These are phyloP conservation scores for Petrocephalus microphthalmus DNA, from an alignment of 2,113 vertebrate genomes.

Conservation along the genomic window DNA sequence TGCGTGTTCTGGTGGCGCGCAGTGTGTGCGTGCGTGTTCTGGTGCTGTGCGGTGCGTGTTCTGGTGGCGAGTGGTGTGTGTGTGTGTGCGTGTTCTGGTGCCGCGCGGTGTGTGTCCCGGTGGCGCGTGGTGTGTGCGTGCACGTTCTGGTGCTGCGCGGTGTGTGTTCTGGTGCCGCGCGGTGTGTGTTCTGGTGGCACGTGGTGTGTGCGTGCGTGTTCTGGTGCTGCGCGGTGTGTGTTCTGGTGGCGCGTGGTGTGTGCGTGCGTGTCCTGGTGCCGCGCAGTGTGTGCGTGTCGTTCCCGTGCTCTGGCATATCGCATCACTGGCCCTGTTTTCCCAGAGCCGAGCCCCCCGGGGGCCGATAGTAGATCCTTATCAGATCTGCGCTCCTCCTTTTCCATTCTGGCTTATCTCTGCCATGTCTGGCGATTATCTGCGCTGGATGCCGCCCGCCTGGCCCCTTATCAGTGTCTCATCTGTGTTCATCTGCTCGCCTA, in stretches of 20 bases:
- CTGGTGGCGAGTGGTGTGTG: background rate
- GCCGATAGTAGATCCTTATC: background rate
- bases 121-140: background rate
- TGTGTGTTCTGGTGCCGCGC: too few relatives aligned
- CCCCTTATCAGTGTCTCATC: conserved; percentile 47
- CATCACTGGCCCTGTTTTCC: background rate
- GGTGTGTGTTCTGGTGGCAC: background rate
- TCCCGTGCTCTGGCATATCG: background rate
- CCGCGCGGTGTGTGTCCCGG: background rate
- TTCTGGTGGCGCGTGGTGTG: too few relatives aligned
- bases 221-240: background rate
- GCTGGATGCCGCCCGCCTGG: conserved; percentile 19
- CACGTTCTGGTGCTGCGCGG: background rate
- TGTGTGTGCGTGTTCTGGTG: background rate
- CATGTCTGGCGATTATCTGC: conserved; percentile 49
- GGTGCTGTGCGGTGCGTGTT: background rate
- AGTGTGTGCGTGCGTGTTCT: background rate
- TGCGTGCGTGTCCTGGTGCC: conserved; percentile 4
- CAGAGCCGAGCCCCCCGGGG: background rate
- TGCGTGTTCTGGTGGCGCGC: background rate
- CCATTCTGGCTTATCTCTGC: conserved; percentile 28
- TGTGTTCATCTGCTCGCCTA: conserved; percentile 38
- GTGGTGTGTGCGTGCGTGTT: background rate
- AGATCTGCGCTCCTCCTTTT: conserved; percentile 1
- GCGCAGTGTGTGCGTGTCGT: background rate